Evolutionary conservation across 2,113 vertebrate genomes (phyloP).

Genomic region (Perca flavescens): DNA sequence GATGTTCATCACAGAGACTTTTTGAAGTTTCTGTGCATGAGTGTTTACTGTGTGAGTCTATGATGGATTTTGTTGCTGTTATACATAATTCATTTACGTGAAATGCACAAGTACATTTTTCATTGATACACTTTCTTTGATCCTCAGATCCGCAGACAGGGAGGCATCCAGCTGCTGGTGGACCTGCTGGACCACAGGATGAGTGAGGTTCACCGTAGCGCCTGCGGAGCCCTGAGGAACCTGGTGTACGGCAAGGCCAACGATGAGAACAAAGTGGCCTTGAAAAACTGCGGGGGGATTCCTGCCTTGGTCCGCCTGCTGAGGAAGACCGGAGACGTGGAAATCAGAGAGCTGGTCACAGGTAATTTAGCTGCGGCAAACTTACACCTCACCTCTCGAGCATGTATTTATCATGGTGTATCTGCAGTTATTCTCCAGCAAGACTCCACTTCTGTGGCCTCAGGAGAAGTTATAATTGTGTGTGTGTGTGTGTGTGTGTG

Average conservation of each 20-base stretch:
- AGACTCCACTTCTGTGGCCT: conserved; percentile 7
- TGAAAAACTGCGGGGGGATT: conserved; percentile 98
- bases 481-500: conserved; percentile 9
- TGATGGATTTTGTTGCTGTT: background rate
- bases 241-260: conserved; percentile 98
- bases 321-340: conserved; percentile 95
- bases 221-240: conserved; percentile 97
- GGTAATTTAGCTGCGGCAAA: conserved; percentile 80
- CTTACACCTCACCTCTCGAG: background rate
- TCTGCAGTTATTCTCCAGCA: conserved; percentile 16
- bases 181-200: conserved; percentile 98
- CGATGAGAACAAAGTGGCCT: conserved; percentile 97
- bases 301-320: conserved; percentile 96
- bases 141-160: conserved; percentile 95
- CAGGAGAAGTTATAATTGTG: conserved; percentile 18
- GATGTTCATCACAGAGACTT: background rate
- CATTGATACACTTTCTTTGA: background rate
- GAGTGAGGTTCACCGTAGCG: conserved; percentile 98
- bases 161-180: conserved; percentile 96
- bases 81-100: background rate
- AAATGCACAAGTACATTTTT: background rate
- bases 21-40: background rate
- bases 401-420: background rate
- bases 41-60: background rate
- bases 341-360: conserved; percentile 98